Percentiles rank a stretch among this genome's conserved stretches.
Evolutionary conservation across 2,888 invertebrate species (phyloP).

Genomic region (Platycheirus rosarum): DNA sequence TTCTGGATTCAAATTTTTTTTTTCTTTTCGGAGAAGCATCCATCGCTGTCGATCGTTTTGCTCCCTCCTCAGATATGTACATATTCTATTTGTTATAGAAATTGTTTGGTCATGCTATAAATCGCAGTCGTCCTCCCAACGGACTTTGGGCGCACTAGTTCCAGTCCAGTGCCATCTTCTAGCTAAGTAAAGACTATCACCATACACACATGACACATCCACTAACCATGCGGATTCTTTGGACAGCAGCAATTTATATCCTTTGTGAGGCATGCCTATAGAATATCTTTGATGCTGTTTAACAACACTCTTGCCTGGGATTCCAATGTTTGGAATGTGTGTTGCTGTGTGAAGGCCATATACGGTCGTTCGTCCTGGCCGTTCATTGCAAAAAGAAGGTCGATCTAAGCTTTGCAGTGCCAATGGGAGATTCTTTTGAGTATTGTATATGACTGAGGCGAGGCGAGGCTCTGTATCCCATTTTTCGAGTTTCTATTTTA

Average conservation of each 20-base stretch:
- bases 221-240: constrained; percentile 71
- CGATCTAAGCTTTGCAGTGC: constrained; percentile 63
- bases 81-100: constrained; percentile 67
- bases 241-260: constrained; percentile 72
- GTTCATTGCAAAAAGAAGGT: constrained; percentile 49
- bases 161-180: constrained; percentile 16
- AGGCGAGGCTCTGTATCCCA: constrained; percentile 21
- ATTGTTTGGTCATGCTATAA: constrained; percentile 68
- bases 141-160: constrained; percentile 17
- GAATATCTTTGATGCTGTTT: constrained; percentile 63
- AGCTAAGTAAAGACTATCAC: constrained; percentile 10
- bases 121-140: constrained; percentile 68
- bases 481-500: constrained; percentile 55
- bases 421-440: constrained; percentile 68
- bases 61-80: constrained; percentile 13
- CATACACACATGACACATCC: constrained; percentile 46
- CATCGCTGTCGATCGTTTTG: constrained; percentile 11
- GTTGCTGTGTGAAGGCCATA: constrained; percentile 60
- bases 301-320: constrained; percentile 50
- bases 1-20: constrained; percentile 8
- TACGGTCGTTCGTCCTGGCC: constrained; percentile 2
- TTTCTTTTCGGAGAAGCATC: constrained; percentile 2
- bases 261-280: constrained; percentile 65
- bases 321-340: constrained; percentile 44
- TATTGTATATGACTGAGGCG: constrained; percentile 9